Evolutionary conservation across 2,797 vertebrate genomes (phyloP).

Genomic region (Acrocephalus scirpaceus): DNA sequence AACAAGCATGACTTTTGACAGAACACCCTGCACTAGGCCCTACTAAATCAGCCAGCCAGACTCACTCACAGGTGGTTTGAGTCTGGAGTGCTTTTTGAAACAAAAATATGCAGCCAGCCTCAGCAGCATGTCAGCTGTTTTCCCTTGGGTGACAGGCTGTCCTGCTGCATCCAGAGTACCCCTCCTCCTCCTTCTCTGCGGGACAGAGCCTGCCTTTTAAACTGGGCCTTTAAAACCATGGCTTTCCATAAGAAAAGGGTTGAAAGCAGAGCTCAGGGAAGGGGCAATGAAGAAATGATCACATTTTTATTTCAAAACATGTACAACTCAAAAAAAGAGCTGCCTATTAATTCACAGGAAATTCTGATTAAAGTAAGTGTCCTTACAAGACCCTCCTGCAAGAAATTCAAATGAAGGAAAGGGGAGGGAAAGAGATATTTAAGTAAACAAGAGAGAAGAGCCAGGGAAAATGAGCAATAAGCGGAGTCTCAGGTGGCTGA

Average conservation of each 20-base stretch:
- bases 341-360: constrained; percentile 25
- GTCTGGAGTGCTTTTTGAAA: constrained; percentile 42
- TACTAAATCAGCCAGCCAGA: constrained; percentile 35
- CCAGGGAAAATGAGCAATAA: constrained; percentile 57
- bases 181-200: background rate
- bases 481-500: constrained; percentile 59
- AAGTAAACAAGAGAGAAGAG: constrained; percentile 57
- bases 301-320: background rate
- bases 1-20: constrained; percentile 15
- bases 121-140: background rate
- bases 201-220: background rate
- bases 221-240: background rate
- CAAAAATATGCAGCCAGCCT: constrained; percentile 17
- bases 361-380: constrained; percentile 34
- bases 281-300: background rate
- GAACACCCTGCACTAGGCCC: background rate
- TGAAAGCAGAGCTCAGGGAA: background rate
- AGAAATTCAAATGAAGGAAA: constrained; percentile 56
- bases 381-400: constrained; percentile 61
- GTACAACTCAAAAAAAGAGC: background rate
- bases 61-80: constrained; percentile 52
- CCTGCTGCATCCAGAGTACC: background rate
- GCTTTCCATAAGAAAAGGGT: background rate
- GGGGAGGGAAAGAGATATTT: constrained; percentile 10
- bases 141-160: constrained; percentile 41